phyloP scores from a whole-genome alignment of 2,113 vertebrate species.

The Phalacrocorax brasilianus region DNA sequence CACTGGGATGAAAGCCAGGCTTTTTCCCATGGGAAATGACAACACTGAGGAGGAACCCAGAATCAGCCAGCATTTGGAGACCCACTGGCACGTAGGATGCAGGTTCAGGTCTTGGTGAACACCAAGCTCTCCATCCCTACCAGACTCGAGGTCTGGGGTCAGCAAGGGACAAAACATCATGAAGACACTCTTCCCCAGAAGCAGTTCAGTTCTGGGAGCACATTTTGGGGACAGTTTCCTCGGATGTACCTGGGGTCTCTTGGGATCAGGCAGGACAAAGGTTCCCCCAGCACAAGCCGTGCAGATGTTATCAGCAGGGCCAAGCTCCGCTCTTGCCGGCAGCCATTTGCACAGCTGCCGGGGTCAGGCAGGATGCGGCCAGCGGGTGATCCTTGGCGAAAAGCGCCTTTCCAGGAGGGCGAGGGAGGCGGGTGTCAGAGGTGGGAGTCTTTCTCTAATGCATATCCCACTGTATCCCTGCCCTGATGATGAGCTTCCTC shows the following conservation, averaged over 20 bases:
- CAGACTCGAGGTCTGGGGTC: not conserved
- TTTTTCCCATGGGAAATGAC: not conserved
- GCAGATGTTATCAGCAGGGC: not conserved
- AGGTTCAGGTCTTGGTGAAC: not conserved
- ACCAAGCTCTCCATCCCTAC: accelerated
- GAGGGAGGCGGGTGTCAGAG: not conserved
- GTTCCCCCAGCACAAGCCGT: accelerated
- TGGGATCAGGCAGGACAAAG: not conserved
- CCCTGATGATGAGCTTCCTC: not conserved
- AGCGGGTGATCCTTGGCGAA: not conserved
- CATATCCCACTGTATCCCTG: not conserved
- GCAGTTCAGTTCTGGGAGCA: not conserved
- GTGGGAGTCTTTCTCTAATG: not conserved
- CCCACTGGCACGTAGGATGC: not conserved
- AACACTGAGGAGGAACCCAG: not conserved
- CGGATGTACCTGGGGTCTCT: accelerated
- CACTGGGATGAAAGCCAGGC: not conserved
- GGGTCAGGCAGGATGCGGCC: not conserved
- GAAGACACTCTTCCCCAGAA: not conserved
- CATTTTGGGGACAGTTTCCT: accelerated
- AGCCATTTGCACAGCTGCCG: accelerated
- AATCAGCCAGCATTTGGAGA: not conserved
- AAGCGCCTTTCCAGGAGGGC: conserved; percentile 34
- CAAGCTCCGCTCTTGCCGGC: not conserved
- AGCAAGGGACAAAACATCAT: not conserved